Percentiles rank a stretch among this genome's conserved stretches.
Conservation (phyloP, 92 coral and sea anemone genomes). For the Virgularia gustaviana region DNA sequence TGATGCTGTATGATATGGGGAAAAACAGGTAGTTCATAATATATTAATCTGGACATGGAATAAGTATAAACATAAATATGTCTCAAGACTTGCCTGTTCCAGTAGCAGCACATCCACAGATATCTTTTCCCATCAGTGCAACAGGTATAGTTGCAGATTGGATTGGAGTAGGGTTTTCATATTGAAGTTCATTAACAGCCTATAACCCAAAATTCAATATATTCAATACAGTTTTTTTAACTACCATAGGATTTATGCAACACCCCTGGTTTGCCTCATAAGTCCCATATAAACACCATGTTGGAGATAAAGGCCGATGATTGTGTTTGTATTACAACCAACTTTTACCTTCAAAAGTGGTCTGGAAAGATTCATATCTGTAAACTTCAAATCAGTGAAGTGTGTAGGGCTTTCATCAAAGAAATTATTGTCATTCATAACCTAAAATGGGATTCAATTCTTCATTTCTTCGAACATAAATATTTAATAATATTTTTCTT, state of each 20-base stretch:
- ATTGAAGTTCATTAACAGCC: conserved; percentile 91
- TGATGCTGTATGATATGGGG: no score
- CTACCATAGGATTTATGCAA: no score
- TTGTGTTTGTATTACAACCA: no score
- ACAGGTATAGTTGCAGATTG: conserved; percentile 90
- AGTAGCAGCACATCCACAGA: conserved; percentile 98
- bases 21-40: no score
- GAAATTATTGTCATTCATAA: conserved; percentile 38
- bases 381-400: conserved; percentile 72
- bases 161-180: conserved; percentile 87
- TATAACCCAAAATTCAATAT: no score
- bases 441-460: neutral
- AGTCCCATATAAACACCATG: no score
- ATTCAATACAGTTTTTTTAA: no score
- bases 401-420: conserved; percentile 97
- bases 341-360: conserved; percentile 97
- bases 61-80: neutral
- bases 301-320: no score
- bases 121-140: conserved; percentile 99
- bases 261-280: no score
- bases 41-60: no score
- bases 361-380: conserved; percentile 93
- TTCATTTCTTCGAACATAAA: neutral
- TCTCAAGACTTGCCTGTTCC: conserved; percentile 99
- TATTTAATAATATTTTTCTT: no score